These are phyloP conservation scores for Rhodeus uyekii DNA, from an alignment of 2,797 vertebrate species.

Conservation along the genomic window DNA sequence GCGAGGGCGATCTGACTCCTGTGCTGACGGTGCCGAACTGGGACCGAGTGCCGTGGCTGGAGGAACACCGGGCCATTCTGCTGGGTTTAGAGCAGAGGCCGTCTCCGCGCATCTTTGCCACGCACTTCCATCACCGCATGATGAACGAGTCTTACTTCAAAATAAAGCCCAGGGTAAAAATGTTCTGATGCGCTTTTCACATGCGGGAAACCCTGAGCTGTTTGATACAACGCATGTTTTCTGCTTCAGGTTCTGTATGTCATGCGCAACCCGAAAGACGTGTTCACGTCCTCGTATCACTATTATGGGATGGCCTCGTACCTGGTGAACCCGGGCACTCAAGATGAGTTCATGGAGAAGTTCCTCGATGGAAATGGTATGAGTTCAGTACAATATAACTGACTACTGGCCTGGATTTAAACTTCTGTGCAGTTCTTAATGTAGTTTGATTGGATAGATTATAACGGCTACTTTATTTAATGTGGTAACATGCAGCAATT, in stretches of 20 bases:
- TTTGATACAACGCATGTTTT: too few species aligned
- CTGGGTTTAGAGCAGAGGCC: constrained; percentile 69
- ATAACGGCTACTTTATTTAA: neutral
- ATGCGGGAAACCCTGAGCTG: too few species aligned
- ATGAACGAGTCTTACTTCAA: constrained; percentile 72
- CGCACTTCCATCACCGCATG: constrained; percentile 70
- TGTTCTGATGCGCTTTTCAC: neutral
- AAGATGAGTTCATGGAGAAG: constrained; percentile 68
- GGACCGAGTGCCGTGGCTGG: constrained; percentile 76
- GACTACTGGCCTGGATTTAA: neutral
- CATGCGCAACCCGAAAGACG: constrained; percentile 73
- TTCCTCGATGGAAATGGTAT: constrained; percentile 70
- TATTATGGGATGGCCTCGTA: constrained; percentile 63
- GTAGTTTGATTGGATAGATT: neutral
- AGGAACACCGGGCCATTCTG: constrained; percentile 37
- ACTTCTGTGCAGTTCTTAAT: neutral
- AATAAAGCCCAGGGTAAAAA: constrained; percentile 68
- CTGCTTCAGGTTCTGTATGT: constrained; percentile 70
- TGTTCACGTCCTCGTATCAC: constrained; percentile 71
- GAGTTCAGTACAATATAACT: neutral
- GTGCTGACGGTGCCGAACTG: constrained; percentile 71
- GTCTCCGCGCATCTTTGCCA: constrained; percentile 68
- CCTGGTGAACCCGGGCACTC: constrained; percentile 64
- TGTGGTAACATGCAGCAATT: neutral
- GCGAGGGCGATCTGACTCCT: constrained; percentile 67